Evolutionary conservation across 37 sponge, comb jelly and placozoan genomes (phyloP).

Genomic region (Halichondria panicea): DNA sequence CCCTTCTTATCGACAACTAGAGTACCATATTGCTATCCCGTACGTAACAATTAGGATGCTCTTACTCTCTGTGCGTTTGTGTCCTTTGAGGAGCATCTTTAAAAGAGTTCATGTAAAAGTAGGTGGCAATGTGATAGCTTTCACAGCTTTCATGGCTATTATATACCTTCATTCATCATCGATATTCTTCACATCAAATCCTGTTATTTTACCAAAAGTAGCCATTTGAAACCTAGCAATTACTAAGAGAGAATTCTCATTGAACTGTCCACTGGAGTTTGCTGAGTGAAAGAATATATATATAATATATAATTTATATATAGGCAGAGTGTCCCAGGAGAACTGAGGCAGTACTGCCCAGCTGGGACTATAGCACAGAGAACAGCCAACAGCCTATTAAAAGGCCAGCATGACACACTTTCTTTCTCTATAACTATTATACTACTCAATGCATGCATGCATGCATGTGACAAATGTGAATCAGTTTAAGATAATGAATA

Average conservation of each 20-base stretch:
- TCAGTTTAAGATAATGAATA: too few species aligned
- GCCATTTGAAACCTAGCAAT: constrained; percentile 49
- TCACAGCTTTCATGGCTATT: constrained; percentile 15
- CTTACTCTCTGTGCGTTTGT: constrained; percentile 17
- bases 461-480: too few species aligned
- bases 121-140: constrained; percentile 6
- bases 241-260: not conserved
- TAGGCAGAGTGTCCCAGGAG: constrained; percentile 60
- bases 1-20: not conserved
- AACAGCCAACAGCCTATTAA: too few species aligned
- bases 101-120: constrained; percentile 40
- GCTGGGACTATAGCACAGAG: too few species aligned
- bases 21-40: constrained; percentile 1
- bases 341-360: constrained; percentile 37
- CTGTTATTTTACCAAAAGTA: constrained; percentile 48
- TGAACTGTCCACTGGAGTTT: constrained; percentile 48
- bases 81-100: constrained; percentile 26
- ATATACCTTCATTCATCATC: constrained; percentile 36
- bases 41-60: constrained; percentile 12
- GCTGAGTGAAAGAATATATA: constrained; percentile 44
- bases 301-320: too few species aligned
- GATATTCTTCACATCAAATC: constrained; percentile 7
- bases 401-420: too few species aligned
- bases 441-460: too few species aligned
- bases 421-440: too few species aligned